A percentile compares a stretch with the other conserved stretches of the same genome.
These are phyloP conservation scores for Darevskia nairensis DNA, from an alignment of 2,797 vertebrate genomes.

Conservation along the genomic window DNA sequence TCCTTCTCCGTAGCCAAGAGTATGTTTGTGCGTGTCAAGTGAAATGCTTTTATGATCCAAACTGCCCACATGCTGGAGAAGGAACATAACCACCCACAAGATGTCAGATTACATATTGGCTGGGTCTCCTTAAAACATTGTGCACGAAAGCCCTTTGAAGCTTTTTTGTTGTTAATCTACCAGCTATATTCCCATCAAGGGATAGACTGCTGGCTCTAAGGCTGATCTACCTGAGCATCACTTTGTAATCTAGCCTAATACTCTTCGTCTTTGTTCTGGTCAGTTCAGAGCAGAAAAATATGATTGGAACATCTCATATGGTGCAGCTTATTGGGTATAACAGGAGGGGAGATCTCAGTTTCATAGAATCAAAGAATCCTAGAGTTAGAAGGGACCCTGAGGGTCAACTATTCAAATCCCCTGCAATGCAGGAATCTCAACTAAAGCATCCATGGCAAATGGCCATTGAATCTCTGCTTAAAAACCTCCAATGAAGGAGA, in stretches of 20 bases:
- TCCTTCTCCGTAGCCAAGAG: constrained; percentile 64
- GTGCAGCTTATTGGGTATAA: too few relatives aligned
- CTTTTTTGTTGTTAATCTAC: background rate
- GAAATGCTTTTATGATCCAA: constrained; percentile 57
- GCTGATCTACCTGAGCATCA: background rate
- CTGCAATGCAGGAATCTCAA: too few relatives aligned
- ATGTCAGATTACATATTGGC: constrained; percentile 72
- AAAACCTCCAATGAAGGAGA: too few relatives aligned
- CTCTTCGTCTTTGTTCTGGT: background rate
- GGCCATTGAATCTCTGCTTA: too few relatives aligned
- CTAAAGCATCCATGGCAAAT: too few relatives aligned
- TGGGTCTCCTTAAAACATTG: constrained; percentile 42
- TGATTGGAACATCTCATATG: background rate
- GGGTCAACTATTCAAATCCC: too few relatives aligned
- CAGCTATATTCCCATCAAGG: background rate
- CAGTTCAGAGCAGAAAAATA: background rate
- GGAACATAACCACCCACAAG: constrained; percentile 21
- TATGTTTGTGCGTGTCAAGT: background rate
- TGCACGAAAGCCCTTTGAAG: constrained; percentile 45
- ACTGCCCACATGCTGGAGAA: constrained; percentile 54
- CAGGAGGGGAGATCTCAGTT: too few relatives aligned
- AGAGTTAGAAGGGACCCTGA: too few relatives aligned
- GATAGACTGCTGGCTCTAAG: background rate
- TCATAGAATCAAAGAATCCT: too few relatives aligned
- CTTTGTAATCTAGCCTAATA: constrained; percentile 4